Conservation (phyloP, 2,888 invertebrate genomes). For the Conops quadrifasciatus region DNA sequence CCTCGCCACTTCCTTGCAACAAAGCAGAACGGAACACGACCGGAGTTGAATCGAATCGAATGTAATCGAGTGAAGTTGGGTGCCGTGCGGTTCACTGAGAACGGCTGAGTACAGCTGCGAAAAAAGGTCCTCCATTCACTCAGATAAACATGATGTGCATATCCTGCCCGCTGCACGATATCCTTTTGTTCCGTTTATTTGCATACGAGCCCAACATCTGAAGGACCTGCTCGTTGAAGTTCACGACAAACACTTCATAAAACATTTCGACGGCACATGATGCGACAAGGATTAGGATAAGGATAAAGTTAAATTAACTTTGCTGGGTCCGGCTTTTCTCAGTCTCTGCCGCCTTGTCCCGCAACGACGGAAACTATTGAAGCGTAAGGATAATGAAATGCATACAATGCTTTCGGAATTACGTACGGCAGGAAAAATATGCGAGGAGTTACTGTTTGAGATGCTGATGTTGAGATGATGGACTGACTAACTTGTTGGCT, state of each 20-base stretch:
- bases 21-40: background rate
- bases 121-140: constrained; percentile 8
- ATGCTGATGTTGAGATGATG: background rate
- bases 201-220: constrained; percentile 25
- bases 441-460: background rate
- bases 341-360: background rate
- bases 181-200: constrained; percentile 33
- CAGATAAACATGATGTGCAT: constrained; percentile 10
- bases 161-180: constrained; percentile 2
- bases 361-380: background rate
- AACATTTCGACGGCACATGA: constrained; percentile 30
- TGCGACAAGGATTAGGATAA: constrained; percentile 15
- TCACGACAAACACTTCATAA: constrained; percentile 37
- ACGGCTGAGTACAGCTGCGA: background rate
- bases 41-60: background rate
- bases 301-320: constrained; percentile 37
- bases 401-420: constrained; percentile 3
- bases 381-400: constrained; percentile 14
- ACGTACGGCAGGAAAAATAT: background rate
- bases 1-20: constrained; percentile 27
- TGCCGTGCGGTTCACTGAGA: too few species aligned
- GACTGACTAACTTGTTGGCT: background rate
- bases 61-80: background rate
- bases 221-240: constrained; percentile 29
- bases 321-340: constrained; percentile 2